Evolutionary conservation across 2,888 invertebrate species (phyloP).

Genomic region (Dysmachus trigonus): DNA sequence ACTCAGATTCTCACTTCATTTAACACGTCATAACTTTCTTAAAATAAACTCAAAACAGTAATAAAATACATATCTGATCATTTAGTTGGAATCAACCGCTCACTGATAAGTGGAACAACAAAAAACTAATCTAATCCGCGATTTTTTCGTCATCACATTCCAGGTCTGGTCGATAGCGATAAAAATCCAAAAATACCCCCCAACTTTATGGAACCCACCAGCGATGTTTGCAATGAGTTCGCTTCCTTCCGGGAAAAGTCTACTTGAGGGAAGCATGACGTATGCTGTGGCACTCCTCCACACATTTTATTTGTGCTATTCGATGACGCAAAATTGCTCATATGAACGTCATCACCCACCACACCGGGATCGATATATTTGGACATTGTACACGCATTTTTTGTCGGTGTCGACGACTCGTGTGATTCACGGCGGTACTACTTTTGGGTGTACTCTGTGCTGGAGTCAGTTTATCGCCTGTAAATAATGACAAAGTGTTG

Average conservation of each 20-base stretch:
- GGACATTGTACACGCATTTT: background rate
- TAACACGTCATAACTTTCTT: too few species aligned
- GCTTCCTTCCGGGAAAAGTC: background rate
- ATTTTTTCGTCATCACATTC: background rate
- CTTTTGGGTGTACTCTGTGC: background rate
- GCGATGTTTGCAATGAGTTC: background rate
- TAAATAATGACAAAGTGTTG: background rate
- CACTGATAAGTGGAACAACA: background rate
- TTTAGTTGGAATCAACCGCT: background rate
- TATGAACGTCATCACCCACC: background rate
- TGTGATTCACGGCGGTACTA: background rate
- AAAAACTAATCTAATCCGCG: background rate
- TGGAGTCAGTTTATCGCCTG: background rate
- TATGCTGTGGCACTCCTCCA: background rate
- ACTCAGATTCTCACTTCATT: too few species aligned
- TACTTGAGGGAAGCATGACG: background rate
- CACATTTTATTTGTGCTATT: background rate
- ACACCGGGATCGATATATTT: background rate
- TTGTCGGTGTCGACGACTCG: background rate
- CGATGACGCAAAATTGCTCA: background rate
- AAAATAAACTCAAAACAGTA: too few species aligned
- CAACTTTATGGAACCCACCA: background rate
- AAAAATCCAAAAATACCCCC: background rate
- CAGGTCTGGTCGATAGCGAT: background rate
- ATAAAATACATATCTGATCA: too few species aligned